Evolutionary conservation across 1,140 invertebrate genomes (phyloP), one percentile per base, ranked within the genome.

Genomic region (Plodia interpunctella): DNA sequence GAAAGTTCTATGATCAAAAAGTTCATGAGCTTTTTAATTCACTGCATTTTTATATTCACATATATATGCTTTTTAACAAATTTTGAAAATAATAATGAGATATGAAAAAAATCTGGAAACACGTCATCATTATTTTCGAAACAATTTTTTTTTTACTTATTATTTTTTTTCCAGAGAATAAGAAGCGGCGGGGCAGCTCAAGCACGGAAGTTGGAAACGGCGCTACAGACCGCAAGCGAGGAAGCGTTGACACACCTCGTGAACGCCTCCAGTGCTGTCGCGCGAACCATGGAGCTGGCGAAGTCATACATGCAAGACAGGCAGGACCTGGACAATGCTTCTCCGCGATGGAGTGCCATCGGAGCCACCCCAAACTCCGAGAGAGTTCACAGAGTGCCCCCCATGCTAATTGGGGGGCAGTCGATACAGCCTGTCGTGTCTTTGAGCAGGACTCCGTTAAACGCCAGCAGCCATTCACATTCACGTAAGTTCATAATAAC

Each of bases 371-470:
- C 74, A 0, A 65, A 38, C 10, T 63, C 49, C 0, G 82, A 83
- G 0, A 83, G 66, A 57, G 65, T 88, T 0, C 76, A 85, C 57
- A 65, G 76, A 55, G 86, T 88, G 6, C 73, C 73, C 9, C 86
- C 86, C 0, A 67, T 78, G 71, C 59, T 84, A 57, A 71, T 85
- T 51, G 80, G 76, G 10, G 82, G 86, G 3, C 74, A 72, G 49
- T 76, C 77, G 0, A 77, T 85, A 35, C 85, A 88, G 54, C 85
- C 85, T 0, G 80, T 87, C 8, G 85, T 88, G 1, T 72, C 81
- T 8, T 63, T 88, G 8, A 83, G 74, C 21, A 73, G 85, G 44
- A 77, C 74, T 15, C 51, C 78, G 10, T 57, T 80, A 0, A 72
- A 75, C 64, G 58, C 70, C 18, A 76, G 66, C 64, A 72, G 5